Evolutionary conservation across 2,888 invertebrate species (phyloP).

Genomic region (Hymenopus coronatus): DNA sequence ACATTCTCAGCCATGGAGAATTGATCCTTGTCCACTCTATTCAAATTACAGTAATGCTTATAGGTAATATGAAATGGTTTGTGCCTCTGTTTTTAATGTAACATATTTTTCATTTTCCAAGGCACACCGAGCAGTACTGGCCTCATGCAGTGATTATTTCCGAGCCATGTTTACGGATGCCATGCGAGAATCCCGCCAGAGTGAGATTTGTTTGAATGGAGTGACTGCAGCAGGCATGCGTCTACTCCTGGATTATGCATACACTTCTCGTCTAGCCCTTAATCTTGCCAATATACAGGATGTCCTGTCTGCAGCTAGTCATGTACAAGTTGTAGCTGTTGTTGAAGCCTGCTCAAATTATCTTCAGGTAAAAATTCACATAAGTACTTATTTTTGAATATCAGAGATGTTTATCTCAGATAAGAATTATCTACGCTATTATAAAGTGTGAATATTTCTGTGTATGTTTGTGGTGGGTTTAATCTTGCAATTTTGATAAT

Average conservation of each 20-base stretch:
- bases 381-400: background rate
- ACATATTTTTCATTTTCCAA: constrained; percentile 35
- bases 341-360: constrained; percentile 65
- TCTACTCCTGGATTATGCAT: constrained; percentile 64
- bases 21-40: too few species aligned
- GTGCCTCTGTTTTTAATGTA: too few species aligned
- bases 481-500: too few species aligned
- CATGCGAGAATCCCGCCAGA: constrained; percentile 63
- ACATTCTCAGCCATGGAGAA: too few species aligned
- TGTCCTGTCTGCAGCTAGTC: constrained; percentile 66
- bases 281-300: constrained; percentile 64
- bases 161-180: constrained; percentile 72
- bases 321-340: constrained; percentile 63
- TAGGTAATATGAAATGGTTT: too few species aligned
- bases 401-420: background rate
- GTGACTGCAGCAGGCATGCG: constrained; percentile 64
- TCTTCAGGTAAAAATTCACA: constrained; percentile 45
- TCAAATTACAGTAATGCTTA: too few species aligned
- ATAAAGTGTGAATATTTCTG: too few species aligned
- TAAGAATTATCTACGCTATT: too few species aligned
- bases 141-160: constrained; percentile 72
- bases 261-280: constrained; percentile 62
- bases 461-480: too few species aligned
- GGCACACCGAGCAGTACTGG: constrained; percentile 68
- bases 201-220: constrained; percentile 63